These are phyloP conservation scores for Elgaria multicarinata DNA, from an alignment of 2,113 vertebrate species.

Conservation along the genomic window DNA sequence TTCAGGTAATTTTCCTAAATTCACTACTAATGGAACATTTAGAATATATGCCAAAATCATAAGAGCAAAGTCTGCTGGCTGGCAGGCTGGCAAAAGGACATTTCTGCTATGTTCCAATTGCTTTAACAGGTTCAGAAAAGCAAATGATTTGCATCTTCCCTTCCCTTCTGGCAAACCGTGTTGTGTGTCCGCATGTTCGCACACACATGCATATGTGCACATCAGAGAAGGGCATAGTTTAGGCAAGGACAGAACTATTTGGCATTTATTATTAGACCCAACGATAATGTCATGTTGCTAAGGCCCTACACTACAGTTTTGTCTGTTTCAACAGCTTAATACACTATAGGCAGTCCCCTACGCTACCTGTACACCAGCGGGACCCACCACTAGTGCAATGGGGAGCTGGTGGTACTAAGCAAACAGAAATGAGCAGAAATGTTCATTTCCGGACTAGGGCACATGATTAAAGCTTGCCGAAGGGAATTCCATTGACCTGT, in stretches of 20 bases:
- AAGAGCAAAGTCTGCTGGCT: constrained; percentile 14
- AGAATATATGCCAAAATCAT: constrained; percentile 30
- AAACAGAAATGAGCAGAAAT: no score
- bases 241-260: background rate
- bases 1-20: constrained; percentile 44
- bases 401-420: no score
- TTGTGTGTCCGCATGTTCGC: background rate
- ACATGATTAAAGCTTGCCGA: no score
- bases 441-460: no score
- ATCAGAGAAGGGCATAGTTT: background rate
- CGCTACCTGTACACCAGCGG: no score
- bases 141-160: background rate
- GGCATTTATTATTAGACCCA: background rate
- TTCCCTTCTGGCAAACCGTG: background rate
- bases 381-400: no score
- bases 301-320: background rate
- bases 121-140: constrained; percentile 6
- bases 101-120: background rate
- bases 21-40: constrained; percentile 43
- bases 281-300: background rate
- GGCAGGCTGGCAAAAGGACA: constrained; percentile 10
- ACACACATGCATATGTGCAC: background rate
- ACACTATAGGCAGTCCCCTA: no score
- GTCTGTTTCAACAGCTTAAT: background rate
- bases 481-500: no score